Conservation (phyloP, 2,888 invertebrate genomes). For the Harpagoxenus sublaevis region DNA sequence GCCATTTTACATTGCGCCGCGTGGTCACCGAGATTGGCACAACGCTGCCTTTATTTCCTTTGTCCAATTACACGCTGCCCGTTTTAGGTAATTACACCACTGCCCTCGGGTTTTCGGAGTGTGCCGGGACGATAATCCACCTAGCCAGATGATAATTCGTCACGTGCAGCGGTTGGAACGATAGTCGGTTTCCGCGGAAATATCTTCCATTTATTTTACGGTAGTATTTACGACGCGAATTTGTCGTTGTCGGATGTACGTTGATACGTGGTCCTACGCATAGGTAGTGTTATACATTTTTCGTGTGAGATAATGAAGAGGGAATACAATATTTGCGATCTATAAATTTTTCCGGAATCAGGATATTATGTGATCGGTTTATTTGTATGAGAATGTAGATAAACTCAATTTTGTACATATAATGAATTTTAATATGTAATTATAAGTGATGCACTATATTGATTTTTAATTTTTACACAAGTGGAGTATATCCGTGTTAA, state of each 20-base stretch:
- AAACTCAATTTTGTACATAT: neutral
- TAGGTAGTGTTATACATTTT: neutral
- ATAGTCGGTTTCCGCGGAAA: conserved; percentile 36
- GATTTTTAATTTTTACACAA: neutral
- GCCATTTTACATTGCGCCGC: conserved; percentile 40
- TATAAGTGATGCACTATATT: neutral
- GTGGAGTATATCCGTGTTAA: neutral
- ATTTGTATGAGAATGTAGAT: neutral
- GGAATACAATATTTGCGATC: conserved; percentile 25
- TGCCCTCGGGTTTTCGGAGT: conserved; percentile 32
- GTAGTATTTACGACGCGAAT: conserved; percentile 31
- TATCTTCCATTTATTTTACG: conserved; percentile 39
- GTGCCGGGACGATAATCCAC: conserved; percentile 31
- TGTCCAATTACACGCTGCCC: conserved; percentile 53
- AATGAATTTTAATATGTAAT: neutral
- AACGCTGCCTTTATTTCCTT: conserved; percentile 67
- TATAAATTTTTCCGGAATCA: conserved; percentile 4
- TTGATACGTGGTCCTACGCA: conserved; percentile 9
- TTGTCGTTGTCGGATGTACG: conserved; percentile 26
- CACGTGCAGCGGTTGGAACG: conserved; percentile 39
- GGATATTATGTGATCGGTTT: neutral
- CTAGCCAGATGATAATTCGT: conserved; percentile 53
- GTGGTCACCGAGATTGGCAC: conserved; percentile 64
- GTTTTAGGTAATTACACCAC: conserved; percentile 47
- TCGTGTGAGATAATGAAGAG: conserved; percentile 11